phyloP scores from a whole-genome alignment of 2,113 vertebrate genomes.

The Gasterosteus nipponicus region DNA sequence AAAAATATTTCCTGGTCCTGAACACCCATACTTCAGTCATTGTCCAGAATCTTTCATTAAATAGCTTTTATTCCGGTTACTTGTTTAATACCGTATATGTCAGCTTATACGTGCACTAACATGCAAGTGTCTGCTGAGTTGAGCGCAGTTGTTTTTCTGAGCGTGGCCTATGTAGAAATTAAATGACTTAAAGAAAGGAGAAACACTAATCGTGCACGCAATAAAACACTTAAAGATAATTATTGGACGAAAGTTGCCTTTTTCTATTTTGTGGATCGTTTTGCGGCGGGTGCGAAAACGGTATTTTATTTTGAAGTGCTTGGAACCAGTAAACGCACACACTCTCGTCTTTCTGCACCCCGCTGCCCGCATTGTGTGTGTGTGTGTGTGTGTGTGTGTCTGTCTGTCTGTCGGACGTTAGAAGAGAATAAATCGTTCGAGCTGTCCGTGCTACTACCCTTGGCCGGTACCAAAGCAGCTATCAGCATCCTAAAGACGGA shows the following conservation, averaged over 20 bases:
- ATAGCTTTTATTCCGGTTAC: too few relatives aligned
- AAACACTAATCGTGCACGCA: neutral
- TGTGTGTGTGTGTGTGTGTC: neutral
- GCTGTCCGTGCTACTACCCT: neutral
- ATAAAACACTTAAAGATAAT: neutral
- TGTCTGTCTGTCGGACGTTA: neutral
- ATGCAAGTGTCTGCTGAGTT: too few relatives aligned
- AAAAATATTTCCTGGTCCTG: too few relatives aligned
- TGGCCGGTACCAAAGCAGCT: rapidly evolving
- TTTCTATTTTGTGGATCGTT: neutral
- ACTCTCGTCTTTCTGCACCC: too few relatives aligned
- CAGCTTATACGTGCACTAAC: too few relatives aligned
- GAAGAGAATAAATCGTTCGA: neutral
- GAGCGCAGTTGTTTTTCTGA: too few relatives aligned
- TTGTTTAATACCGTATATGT: too few relatives aligned
- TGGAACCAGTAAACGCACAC: conserved; percentile 3
- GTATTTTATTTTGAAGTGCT: conserved; percentile 20
- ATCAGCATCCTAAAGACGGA: neutral
- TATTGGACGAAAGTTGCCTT: neutral
- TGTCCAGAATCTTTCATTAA: too few relatives aligned
- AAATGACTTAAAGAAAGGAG: too few relatives aligned
- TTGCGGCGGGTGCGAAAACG: neutral
- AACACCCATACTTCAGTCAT: too few relatives aligned
- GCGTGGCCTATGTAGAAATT: too few relatives aligned
- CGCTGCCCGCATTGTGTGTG: neutral